Conservation (phyloP, 1,140 invertebrate genomes). For the Mizuhopecten yessoensis region DNA sequence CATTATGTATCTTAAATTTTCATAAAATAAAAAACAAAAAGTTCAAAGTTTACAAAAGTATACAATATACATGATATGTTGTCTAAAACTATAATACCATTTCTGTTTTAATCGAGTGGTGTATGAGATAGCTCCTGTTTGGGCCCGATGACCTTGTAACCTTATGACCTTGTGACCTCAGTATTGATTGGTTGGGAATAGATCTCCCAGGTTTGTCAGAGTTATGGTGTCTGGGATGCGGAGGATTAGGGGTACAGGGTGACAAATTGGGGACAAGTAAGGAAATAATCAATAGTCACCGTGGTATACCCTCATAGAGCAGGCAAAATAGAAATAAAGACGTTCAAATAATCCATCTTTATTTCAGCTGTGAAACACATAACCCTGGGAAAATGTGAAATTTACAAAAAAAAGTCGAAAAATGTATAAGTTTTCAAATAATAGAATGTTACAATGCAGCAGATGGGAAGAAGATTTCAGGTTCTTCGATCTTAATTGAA, state of each 20-base stretch:
- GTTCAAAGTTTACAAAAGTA: too few species aligned
- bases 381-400: too few species aligned
- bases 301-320: too few species aligned
- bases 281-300: neutral
- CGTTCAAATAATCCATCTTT: neutral
- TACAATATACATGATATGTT: too few species aligned
- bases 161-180: neutral
- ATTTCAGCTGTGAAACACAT: neutral
- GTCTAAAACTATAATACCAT: too few species aligned
- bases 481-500: neutral
- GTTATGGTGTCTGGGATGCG: neutral
- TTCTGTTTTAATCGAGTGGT: too few species aligned
- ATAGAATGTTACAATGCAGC: neutral
- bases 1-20: neutral
- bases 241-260: slow-evolving; percentile 13
- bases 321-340: too few species aligned
- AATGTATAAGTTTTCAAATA: too few species aligned
- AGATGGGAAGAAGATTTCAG: neutral
- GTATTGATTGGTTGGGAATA: neutral
- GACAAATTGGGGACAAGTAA: neutral
- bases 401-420: too few species aligned
- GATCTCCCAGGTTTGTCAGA: neutral
- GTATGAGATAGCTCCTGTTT: neutral
- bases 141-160: neutral
- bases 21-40: too few species aligned